Percentiles rank a stretch among this genome's conserved stretches.
These are phyloP conservation scores for Cassiopea andromeda DNA, from an alignment of 30 jellyfish, hydroid and myxozoan species.

Conservation along the genomic window DNA sequence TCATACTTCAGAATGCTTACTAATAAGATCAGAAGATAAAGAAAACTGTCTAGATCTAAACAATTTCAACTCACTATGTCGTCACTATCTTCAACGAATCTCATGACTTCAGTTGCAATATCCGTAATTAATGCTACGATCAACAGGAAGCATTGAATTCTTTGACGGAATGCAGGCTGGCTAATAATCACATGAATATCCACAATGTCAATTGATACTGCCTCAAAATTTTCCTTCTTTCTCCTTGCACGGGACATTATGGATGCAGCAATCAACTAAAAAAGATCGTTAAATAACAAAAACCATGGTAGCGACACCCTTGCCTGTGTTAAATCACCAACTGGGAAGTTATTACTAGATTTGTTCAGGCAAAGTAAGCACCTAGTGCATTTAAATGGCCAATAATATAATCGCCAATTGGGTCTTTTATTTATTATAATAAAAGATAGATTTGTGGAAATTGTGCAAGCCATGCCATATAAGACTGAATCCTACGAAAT, in stretches of 20 bases:
- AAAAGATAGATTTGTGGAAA: too few relatives aligned
- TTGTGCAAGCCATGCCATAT: too few relatives aligned
- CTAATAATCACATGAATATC: slow-evolving; percentile 33
- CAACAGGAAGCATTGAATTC: slow-evolving; percentile 32
- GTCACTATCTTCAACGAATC: slow-evolving; percentile 20
- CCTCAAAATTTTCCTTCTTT: background rate
- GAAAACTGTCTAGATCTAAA: background rate
- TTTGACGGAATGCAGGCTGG: slow-evolving; percentile 29
- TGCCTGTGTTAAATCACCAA: too few relatives aligned
- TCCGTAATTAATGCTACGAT: background rate
- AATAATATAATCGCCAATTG: too few relatives aligned
- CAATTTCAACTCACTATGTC: slow-evolving; percentile 2
- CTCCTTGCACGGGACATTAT: slow-evolving; percentile 20
- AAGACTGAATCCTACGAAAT: too few relatives aligned
- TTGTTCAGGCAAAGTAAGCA: too few relatives aligned
- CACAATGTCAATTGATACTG: slow-evolving; percentile 14
- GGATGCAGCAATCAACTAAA: slow-evolving; percentile 18
- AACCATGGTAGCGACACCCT: background rate
- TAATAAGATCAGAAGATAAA: too few relatives aligned
- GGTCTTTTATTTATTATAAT: too few relatives aligned
- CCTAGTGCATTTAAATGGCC: too few relatives aligned
- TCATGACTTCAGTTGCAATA: background rate
- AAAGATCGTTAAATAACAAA: background rate
- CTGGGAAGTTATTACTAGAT: too few relatives aligned
- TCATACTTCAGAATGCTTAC: too few relatives aligned